Evolutionary conservation across 1,140 invertebrate genomes (phyloP), one percentile per base, ranked within the genome.

Genomic region (Zaprionus inermis): DNA sequence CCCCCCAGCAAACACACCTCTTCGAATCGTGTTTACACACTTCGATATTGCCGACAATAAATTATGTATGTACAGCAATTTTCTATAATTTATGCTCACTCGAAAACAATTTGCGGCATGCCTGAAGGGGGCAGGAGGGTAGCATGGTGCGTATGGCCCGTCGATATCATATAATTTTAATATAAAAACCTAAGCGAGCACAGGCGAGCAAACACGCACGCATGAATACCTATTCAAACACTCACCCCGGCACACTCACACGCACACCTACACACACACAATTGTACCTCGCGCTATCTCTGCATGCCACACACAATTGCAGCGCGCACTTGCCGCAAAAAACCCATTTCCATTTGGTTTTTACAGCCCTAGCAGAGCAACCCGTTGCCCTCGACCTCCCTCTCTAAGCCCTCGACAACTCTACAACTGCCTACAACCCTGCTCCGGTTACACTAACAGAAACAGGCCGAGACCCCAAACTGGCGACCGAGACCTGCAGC

Each of bases 101-200:
- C 67, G 56, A 82, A 82, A 86, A 86, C 82, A 85, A 85, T 85
- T 85, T 81, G 72, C 66, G 71, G 65, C 52, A 44, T 16, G 38
- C 7, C n/a, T 0, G n/a, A n/a, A n/a, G 34, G 20, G 36, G 22
- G 10, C 16, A 14, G 55, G 36, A 36, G 66, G 38, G 1, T 3
- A 12, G 2, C 38, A 64, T 20, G 41, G 61, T 38, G 36, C 63
- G 78, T 63, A 66, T 58, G 79, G 59, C 54, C 54, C 77, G 70
- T 76, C 82, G 79, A 85, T 78, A 72, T 66, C 67, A 76, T 76
- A 86, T 81, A 75, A 85, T 86, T 86, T 86, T 72, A 76, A 81
- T 76, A 72, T 59, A 75, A 61, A 77, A 78, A 61, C 46, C 54
- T 68, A 52, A 69, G 58, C 77, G 16, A 22, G 56, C 49, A 56